These are phyloP conservation scores for Planococcus citri DNA, from an alignment of 1,140 invertebrate species.

Conservation along the genomic window DNA sequence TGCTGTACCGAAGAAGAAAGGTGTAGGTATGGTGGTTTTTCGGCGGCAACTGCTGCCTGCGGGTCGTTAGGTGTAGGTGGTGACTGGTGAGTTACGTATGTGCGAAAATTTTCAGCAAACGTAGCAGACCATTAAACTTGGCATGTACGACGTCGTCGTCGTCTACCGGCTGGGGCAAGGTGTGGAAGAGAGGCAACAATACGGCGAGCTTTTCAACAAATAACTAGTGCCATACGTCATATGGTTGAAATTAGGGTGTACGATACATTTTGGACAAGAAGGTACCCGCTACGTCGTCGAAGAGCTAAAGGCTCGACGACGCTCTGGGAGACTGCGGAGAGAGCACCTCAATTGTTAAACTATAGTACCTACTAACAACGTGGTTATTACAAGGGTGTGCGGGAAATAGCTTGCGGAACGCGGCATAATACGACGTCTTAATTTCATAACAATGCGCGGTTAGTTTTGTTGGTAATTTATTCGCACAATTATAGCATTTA, in stretches of 20 bases:
- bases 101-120: no score
- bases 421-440: neutral
- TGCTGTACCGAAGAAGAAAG: no score
- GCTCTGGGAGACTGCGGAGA: neutral
- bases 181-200: no score
- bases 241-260: neutral
- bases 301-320: neutral
- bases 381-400: neutral
- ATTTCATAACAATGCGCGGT: slow-evolving; percentile 6
- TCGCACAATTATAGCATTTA: slow-evolving; percentile 2
- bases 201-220: neutral
- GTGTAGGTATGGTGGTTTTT: no score
- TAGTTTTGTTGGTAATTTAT: slow-evolving; percentile 1
- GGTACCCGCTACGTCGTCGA: no score
- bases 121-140: no score
- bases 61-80: no score
- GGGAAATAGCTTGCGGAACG: no score
- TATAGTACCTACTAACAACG: neutral
- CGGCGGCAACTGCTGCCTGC: no score
- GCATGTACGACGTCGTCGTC: no score
- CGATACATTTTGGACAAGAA: neutral
- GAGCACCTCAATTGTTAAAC: neutral
- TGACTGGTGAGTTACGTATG: no score
- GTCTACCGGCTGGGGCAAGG: no score
- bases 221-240: neutral